phyloP scores from a whole-genome alignment of 1,140 invertebrate species.

The Thaumatotibia leucotreta region DNA sequence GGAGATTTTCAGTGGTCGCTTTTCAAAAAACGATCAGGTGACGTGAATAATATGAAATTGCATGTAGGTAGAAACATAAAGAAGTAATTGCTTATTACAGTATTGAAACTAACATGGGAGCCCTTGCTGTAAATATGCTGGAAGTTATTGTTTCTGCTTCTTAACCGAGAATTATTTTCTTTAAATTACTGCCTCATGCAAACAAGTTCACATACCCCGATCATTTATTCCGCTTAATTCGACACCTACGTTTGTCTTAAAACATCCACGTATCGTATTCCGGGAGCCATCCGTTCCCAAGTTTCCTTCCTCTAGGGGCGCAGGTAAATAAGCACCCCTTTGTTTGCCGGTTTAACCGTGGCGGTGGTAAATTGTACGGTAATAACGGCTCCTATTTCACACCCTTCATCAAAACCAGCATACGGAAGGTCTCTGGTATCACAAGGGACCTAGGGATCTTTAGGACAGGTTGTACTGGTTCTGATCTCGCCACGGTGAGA shows the following conservation, averaged over 20 bases:
- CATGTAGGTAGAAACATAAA: too few species aligned
- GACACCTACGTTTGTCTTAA: constrained; percentile 30
- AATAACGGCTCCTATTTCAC: constrained; percentile 26
- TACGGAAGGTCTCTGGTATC: background rate
- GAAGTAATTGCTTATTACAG: too few species aligned
- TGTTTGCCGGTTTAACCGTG: constrained; percentile 35
- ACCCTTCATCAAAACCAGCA: background rate
- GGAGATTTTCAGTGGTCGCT: too few species aligned
- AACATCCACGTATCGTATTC: constrained; percentile 17
- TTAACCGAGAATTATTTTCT: background rate
- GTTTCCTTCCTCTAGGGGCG: constrained; percentile 22
- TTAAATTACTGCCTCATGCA: background rate
- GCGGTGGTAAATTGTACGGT: constrained; percentile 40
- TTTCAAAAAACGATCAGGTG: too few species aligned
- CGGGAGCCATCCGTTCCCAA: constrained; percentile 19
- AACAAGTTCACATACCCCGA: background rate
- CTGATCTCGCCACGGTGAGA: too few species aligned
- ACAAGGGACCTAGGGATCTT: too few species aligned
- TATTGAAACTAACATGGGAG: too few species aligned
- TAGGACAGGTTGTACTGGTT: too few species aligned
- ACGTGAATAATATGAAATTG: background rate
- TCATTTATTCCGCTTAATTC: background rate
- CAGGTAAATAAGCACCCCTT: constrained; percentile 33
- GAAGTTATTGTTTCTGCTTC: background rate
- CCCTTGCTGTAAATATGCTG: too few species aligned